These are phyloP conservation scores for Nycticorax nycticorax DNA, from an alignment of 2,113 vertebrate species.

Conservation along the genomic window DNA sequence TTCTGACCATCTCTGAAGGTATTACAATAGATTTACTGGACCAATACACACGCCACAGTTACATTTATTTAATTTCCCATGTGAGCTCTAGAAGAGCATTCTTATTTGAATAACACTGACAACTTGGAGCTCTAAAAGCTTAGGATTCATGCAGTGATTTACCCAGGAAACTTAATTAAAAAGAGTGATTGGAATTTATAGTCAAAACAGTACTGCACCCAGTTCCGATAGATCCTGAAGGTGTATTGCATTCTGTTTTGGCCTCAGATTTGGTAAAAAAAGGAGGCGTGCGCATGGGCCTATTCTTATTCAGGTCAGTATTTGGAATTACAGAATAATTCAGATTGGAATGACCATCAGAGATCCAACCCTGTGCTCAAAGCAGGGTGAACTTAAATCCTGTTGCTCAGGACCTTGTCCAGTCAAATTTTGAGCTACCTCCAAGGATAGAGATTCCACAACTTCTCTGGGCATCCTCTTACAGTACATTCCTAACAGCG, in stretches of 20 bases:
- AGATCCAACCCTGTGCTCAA: background rate
- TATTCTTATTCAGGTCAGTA: background rate
- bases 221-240: background rate
- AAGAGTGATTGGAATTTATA: background rate
- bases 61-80: constrained; percentile 39
- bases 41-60: background rate
- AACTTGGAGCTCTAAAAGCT: background rate
- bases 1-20: background rate
- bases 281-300: rapidly evolving
- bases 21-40: constrained; percentile 6
- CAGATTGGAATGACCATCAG: background rate
- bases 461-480: background rate
- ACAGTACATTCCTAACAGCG: background rate
- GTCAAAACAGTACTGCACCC: background rate
- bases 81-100: background rate
- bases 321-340: background rate
- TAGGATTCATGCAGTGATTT: background rate
- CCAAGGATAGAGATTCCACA: background rate
- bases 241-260: background rate
- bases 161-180: background rate
- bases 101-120: constrained; percentile 24
- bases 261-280: background rate
- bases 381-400: background rate
- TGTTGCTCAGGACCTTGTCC: background rate
- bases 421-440: background rate